These are phyloP conservation scores for Scomber japonicus DNA, from an alignment of 2,113 vertebrate genomes.

Conservation along the genomic window DNA sequence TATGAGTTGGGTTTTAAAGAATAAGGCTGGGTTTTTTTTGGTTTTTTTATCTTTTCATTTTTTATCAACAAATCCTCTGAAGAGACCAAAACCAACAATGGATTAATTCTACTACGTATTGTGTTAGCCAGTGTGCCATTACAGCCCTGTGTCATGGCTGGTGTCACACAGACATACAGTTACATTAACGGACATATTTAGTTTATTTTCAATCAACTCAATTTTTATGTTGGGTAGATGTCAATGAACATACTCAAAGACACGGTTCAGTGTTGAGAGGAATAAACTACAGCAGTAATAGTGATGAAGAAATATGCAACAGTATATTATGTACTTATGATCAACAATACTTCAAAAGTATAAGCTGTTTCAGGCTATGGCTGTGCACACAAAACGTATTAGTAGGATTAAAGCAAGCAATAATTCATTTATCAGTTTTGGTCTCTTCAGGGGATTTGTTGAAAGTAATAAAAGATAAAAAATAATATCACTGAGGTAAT, in stretches of 20 bases:
- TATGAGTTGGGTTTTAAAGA: background rate
- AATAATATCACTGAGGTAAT: background rate
- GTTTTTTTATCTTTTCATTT: background rate
- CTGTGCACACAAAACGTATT: background rate
- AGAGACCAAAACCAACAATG: background rate
- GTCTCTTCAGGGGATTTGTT: background rate
- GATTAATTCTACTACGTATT: background rate
- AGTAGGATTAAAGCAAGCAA: background rate
- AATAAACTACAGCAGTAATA: constrained; percentile 7
- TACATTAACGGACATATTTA: too few species aligned
- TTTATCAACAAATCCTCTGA: background rate
- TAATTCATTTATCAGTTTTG: background rate
- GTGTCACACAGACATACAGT: too few species aligned
- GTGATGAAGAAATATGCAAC: background rate
- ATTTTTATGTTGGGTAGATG: background rate
- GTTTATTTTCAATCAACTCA: background rate
- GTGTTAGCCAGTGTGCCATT: too few species aligned
- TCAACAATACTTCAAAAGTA: too few species aligned
- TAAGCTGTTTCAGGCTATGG: too few species aligned
- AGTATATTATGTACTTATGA: too few species aligned
- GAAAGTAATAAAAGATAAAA: background rate
- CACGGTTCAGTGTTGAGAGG: background rate
- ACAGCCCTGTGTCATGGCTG: too few species aligned
- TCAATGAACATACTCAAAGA: background rate
- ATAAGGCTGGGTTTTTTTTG: background rate